Percentiles rank a stretch among this genome's conserved stretches.
Evolutionary conservation across 2,888 invertebrate species (phyloP).

Genomic region (Adineta ricciae): DNA sequence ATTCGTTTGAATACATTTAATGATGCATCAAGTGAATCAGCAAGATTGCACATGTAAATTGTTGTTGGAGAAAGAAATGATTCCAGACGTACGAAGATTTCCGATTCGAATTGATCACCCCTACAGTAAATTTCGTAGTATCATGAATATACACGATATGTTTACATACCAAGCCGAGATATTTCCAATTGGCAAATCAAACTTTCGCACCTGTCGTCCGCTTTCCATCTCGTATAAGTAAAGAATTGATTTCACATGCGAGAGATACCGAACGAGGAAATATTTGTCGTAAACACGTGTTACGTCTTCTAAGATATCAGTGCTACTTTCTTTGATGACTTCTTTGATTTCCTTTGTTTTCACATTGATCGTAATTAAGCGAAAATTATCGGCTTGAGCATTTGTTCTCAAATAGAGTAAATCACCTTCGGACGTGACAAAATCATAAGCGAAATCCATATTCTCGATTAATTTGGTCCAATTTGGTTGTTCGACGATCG

Average conservation of each 20-base stretch:
- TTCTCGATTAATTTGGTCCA: conserved; percentile 12
- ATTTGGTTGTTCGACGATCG: not conserved
- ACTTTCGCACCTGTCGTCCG: conserved; percentile 64
- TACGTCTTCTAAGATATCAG: conserved; percentile 81
- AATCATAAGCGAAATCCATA: not conserved
- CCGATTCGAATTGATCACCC: conserved; percentile 33
- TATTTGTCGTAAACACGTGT: conserved; percentile 72
- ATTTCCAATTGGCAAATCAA: conserved; percentile 75
- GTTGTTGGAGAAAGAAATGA: conserved; percentile 81
- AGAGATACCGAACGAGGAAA: conserved; percentile 74
- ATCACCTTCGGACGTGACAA: conserved; percentile 25
- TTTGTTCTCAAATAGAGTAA: conserved; percentile 47
- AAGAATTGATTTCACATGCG: conserved; percentile 57
- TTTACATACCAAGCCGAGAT: conserved; percentile 37
- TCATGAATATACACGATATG: too few species aligned
- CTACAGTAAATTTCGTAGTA: conserved; percentile 32
- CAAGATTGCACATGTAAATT: conserved; percentile 76
- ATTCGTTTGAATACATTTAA: conserved; percentile 66
- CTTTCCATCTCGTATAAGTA: conserved; percentile 66
- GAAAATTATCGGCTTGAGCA: conserved; percentile 69
- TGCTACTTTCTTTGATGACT: conserved; percentile 69
- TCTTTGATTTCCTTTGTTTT: conserved; percentile 61
- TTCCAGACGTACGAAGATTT: conserved; percentile 79
- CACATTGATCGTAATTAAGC: conserved; percentile 45
- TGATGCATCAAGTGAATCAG: conserved; percentile 51